Base-by-base conservation (phyloP, 2,113 vertebrate genomes). In the Camarhynchus parvulus region DNA sequence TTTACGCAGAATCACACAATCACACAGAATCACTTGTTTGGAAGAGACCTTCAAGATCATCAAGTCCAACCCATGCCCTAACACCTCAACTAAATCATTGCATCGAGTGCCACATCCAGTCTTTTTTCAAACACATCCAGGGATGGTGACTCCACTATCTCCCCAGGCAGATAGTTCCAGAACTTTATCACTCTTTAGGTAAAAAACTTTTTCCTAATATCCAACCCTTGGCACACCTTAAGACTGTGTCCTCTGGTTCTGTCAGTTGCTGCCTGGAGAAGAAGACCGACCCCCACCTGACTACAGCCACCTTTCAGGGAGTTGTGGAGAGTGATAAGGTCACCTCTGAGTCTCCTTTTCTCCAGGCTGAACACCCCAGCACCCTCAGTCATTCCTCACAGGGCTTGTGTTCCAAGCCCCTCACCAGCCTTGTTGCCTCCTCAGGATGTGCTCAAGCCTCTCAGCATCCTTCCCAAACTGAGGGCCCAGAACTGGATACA, bases 361-460 rank as follows among this genome's bases (percentile, higher is more conserved):
- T 56, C 55, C 55, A 56, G 31, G 31, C 8, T 56, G 6, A 56
- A n/a, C 31, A 56, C 13, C 31, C 31, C 31, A 56, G 31, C 31
- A 22, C 55, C 13, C 55, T 56, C 33, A 56, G 20, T 9, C 13
- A 1, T 56, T 56, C 33, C 31, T 22, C 31, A 22, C 21, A n/a
- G 20, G 55, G 55, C 1, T 56, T 56, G 55, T 56, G 31, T n/a
- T n/a, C 31, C 55, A 14, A 56, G 31, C 55, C 31, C 55, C 31
- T 56, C 55, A 56, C 31, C 20, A 56, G 55, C 55, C 55, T 56
- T 2, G 3, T 23, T 47, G 21, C 46, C 20, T 37, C 42, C 55
- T 61, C 55, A 37, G 55, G 55, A 37, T 0, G 0, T 0, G 2
- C 25, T 47, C 55, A 21, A 74, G 19, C 0, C 0, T 74, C 70